Evolutionary conservation across 2,888 invertebrate species (phyloP).

Genomic region (Melieria omissa): DNA sequence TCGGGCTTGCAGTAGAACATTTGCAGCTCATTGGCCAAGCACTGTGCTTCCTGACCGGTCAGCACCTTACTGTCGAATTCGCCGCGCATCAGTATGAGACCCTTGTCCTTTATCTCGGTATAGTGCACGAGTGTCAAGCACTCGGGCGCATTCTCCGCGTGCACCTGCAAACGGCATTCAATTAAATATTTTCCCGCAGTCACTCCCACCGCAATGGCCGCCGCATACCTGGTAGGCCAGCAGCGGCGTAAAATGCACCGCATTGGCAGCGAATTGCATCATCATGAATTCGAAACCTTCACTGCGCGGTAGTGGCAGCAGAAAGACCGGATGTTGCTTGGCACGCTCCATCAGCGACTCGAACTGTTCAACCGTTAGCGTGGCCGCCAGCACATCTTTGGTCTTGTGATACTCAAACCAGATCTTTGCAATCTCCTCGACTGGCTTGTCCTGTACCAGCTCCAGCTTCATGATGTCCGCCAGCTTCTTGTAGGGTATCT

Average conservation of each 20-base stretch:
- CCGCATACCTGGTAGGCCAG: slow-evolving; percentile 79
- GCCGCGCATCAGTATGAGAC: slow-evolving; percentile 84
- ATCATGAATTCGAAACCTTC: slow-evolving; percentile 89
- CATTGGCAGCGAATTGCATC: slow-evolving; percentile 77
- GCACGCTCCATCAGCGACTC: slow-evolving; percentile 71
- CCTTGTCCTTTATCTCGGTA: slow-evolving; percentile 78
- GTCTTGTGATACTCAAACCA: slow-evolving; percentile 85
- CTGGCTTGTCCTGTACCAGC: slow-evolving; percentile 76
- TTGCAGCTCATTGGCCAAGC: slow-evolving; percentile 86
- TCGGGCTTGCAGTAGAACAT: slow-evolving; percentile 82
- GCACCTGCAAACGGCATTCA: slow-evolving; percentile 69
- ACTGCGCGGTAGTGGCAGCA: slow-evolving; percentile 83
- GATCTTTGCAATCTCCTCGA: slow-evolving; percentile 78
- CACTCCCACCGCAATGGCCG: background rate
- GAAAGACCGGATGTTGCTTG: slow-evolving; percentile 75
- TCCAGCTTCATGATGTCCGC: slow-evolving; percentile 82
- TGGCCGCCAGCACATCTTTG: slow-evolving; percentile 81
- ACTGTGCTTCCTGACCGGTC: slow-evolving; percentile 83
- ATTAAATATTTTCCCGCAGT: background rate
- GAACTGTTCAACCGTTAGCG: slow-evolving; percentile 74
- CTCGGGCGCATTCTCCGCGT: slow-evolving; percentile 90
- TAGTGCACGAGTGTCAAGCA: slow-evolving; percentile 85
- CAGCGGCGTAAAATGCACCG: slow-evolving; percentile 86
- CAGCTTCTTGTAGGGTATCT: slow-evolving; percentile 70
- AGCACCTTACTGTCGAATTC: slow-evolving; percentile 85